Evolutionary conservation across 1,140 invertebrate species (phyloP), one percentile per base, ranked within the genome.

Genomic region (Oreohelix idahoensis): DNA sequence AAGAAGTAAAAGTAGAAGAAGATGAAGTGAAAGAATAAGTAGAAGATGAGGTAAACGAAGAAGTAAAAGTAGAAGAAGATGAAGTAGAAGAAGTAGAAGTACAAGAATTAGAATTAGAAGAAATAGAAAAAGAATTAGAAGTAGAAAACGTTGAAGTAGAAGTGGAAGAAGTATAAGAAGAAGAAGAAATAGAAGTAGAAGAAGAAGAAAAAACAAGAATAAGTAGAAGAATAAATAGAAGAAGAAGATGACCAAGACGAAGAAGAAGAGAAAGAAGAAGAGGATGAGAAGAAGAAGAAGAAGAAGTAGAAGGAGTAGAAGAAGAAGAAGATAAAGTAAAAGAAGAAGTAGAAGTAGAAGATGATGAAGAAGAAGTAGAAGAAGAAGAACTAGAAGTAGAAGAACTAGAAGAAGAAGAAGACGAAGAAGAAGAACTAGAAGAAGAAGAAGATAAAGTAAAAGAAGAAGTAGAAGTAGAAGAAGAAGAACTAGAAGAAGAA

Each of bases 391-490:
- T 11, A 69, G 66, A 69, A 69, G 66, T 11, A 69, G 66, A 69
- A 69, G 66, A 69, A 69, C 8, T 11, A 69, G 66, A 69, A 69
- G 66, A 69, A 69, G 66, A 69, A 69, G 66, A n/a, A n/a, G n/a
- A n/a, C n/a, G n/a, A n/a, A n/a, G n/a, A n/a, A n/a, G n/a, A n/a
- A n/a, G n/a, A n/a, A 69, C n/a, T n/a, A 69, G 66, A 69, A 69
- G 66, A 69, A 69, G 66, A 69, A 69, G 66, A 69, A 69, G 66
- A 69, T 13, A n/a, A 69, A n/a, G 66, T 13, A 29, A 13, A n/a
- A n/a, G n/a, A 69, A 69, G n/a, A n/a, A n/a, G n/a, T n/a, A n/a
- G 53, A n/a, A 58, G 15, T 17, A 17, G n/a, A 15, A 58, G n/a
- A 58, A 17, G 15, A 58, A 58, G n/a, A 17, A 58, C 53, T n/a